Conservation (phyloP, 2,113 vertebrate species). For the Clinocottus analis region DNA sequence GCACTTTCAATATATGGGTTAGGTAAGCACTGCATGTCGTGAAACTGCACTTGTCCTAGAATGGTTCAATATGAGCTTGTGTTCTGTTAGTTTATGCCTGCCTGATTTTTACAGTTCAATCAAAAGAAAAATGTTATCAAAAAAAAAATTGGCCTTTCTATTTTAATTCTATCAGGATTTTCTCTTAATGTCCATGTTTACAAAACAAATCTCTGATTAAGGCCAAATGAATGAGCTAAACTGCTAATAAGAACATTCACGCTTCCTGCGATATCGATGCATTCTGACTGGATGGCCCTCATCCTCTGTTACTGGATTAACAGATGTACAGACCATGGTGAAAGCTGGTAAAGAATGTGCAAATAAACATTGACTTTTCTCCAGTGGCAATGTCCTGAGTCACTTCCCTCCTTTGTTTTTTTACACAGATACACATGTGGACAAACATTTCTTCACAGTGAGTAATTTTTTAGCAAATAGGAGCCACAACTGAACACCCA, state of each 20-base stretch:
- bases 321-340: slow-evolving; percentile 74
- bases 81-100: slow-evolving; percentile 81
- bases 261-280: slow-evolving; percentile 60
- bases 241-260: slow-evolving; percentile 60
- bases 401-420: not conserved
- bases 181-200: slow-evolving; percentile 82
- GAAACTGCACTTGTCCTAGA: slow-evolving; percentile 77
- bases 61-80: slow-evolving; percentile 76
- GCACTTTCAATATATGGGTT: slow-evolving; percentile 46
- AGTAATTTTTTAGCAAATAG: not conserved
- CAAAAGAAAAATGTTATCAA: slow-evolving; percentile 46
- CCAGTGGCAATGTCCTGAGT: slow-evolving; percentile 16
- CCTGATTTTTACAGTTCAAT: slow-evolving; percentile 71
- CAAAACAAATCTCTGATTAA: slow-evolving; percentile 68
- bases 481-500: not conserved
- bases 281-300: slow-evolving; percentile 62
- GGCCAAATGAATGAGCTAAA: slow-evolving; percentile 78
- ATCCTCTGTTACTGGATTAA: slow-evolving; percentile 77
- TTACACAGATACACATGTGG: not conserved
- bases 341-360: slow-evolving; percentile 80
- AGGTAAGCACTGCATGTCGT: slow-evolving; percentile 78
- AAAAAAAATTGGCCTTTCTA: slow-evolving; percentile 69
- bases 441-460: too few species aligned
- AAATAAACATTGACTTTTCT: slow-evolving; percentile 83
- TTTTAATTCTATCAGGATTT: slow-evolving; percentile 77